These are phyloP conservation scores for Microcebus ravelobensis DNA, from an alignment of 2,113 vertebrate genomes.

Conservation along the genomic window DNA sequence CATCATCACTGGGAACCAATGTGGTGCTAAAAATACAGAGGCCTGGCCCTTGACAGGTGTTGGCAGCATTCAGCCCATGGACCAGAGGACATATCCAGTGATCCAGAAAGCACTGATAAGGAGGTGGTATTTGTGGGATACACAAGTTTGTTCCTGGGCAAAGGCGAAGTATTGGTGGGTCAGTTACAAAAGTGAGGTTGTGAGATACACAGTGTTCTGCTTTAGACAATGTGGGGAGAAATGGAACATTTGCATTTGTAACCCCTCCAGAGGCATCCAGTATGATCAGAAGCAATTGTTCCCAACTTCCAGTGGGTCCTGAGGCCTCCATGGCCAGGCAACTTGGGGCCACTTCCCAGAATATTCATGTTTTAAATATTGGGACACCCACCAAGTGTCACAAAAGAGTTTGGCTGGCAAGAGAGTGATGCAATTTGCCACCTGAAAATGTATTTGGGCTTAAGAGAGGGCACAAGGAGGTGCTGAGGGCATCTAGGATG, in stretches of 20 bases:
- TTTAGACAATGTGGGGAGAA: neutral
- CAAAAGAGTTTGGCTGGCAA: neutral
- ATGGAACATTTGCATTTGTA: neutral
- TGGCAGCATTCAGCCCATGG: neutral
- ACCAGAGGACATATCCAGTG: neutral
- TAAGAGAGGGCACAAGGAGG: neutral
- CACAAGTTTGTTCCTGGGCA: neutral
- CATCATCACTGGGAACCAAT: neutral
- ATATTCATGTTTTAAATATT: conserved; percentile 25
- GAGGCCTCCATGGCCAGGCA: neutral
- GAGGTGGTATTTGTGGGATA: neutral
- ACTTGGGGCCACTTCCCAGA: neutral
- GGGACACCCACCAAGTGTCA: neutral
- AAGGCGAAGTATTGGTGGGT: neutral
- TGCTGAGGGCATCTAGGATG: neutral
- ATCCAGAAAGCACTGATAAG: neutral
- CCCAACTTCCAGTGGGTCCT: neutral
- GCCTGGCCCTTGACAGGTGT: neutral
- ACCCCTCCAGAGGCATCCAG: neutral
- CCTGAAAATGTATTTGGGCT: neutral
- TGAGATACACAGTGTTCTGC: neutral
- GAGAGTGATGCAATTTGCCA: neutral
- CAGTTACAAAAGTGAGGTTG: neutral
- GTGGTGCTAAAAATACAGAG: neutral
- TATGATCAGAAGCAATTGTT: neutral